Base-by-base conservation (phyloP, 2,113 vertebrate species). In the Lanius ludovicianus region DNA sequence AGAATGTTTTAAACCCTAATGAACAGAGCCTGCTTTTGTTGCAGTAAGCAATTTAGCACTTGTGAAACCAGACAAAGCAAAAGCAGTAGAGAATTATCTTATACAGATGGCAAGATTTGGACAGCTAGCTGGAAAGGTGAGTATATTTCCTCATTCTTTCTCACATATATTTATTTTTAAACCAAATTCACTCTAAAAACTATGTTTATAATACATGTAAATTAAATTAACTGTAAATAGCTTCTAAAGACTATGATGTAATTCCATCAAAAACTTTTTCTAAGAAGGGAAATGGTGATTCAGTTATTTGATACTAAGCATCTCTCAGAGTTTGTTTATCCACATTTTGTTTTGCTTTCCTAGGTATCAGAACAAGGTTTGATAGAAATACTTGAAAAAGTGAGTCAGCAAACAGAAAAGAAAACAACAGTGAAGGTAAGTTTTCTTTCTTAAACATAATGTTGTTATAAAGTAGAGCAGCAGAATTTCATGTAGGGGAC, bases 381-480 rank as follows among this genome's bases (percentile, higher is more conserved):
- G 96, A 99, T 99, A 92, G 99, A 99, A 98, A 99, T 99, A 97
- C 98, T 99, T 88, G 99, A 99, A 98, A 99, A 99, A 98, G 99
- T 99, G 93, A 99, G 99, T 97, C 99, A 99, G 90, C 99, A 99
- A 97, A 99, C 98, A 80, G 99, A 99, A 73, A 99, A 99, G 98
- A 99, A 99, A 96, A 99, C 98, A 31, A 99, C 99, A 35, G 99
- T 99, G 78, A 99, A 97, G 98, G 99, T 99, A 97, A 98, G 97
- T 69, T 69, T 41, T 13, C 33, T 46, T 92, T 90, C 20, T 56
- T 33, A 15, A 33, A 37, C 20, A 17, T 10, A 16, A 30, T 5
- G 28, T 33, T n/a, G 30, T 28, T 31, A 9, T 31, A 5, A 59
- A 89, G 24, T 1, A 22, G 41, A 79, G 39, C 59, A 80, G 33